Base-by-base conservation (phyloP, 2,113 vertebrate species). In the Prunella himalayana region DNA sequence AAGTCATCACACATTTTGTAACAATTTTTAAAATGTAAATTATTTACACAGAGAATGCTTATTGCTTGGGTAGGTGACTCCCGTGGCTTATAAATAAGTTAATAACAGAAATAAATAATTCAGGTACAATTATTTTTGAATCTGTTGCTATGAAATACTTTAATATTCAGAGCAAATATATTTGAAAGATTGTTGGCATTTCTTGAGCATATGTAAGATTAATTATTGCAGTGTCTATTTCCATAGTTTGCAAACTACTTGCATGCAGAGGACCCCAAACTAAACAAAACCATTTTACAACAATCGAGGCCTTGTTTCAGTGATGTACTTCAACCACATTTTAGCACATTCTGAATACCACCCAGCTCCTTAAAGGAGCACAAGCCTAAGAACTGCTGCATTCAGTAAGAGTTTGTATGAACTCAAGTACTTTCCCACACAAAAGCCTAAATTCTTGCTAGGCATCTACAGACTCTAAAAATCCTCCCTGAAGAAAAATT, bases 61-160 rank as follows among this genome's bases (percentile, higher is more conserved):
- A 51, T 60, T 82, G 65, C 86, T 82, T 84, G 84, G 73, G 37
- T 92, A 44, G 41, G 56, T 82, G 61, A 73, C 22, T 94, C 72
- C 44, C 7, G 1, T 49, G 54, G 17, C 45, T 94, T 94, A 89
- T 89, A 79, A 94, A 91, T 92, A 91, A 73, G 61, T 95, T 85
- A 94, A 57, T 84, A 89, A 76, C 21, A 45, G 31, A 69, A 88
- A 82, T 88, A 91, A 97, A 94, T 96, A 75, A 89, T 95, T 87
- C 14, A 87, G 71, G 9, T 15, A 21, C 7, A 17, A 82, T 88
- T 91, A 31, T 69, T 90, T 94, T 91, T 23, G 9, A 82, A 84
- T 78, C 33, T 72, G 16, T 71, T 87, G 33, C 24, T 89, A 33
- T 85, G 57, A 76, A 92, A 75, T 70, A 25, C 49, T 89, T 87